Evolutionary conservation across 2,113 vertebrate species (phyloP).

Genomic region (Narcine bancroftii): DNA sequence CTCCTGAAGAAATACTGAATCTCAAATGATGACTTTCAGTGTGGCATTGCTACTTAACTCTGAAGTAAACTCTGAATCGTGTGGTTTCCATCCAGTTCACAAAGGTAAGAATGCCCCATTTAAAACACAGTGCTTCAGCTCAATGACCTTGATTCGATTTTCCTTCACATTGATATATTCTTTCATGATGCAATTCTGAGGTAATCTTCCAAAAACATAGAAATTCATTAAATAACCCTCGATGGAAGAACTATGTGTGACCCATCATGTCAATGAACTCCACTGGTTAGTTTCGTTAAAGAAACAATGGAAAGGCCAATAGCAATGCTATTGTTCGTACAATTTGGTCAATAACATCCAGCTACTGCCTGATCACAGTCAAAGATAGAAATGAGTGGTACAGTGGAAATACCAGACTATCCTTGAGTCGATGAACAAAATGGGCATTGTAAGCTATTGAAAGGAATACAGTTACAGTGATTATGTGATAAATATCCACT

Average conservation of each 20-base stretch:
- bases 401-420: not conserved
- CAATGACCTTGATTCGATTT: not conserved
- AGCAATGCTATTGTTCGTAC: not conserved
- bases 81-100: not conserved
- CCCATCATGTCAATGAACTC: not conserved
- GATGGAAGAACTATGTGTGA: not conserved
- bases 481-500: not conserved
- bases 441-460: not conserved
- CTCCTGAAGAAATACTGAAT: not conserved
- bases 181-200: not conserved
- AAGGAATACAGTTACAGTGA: not conserved
- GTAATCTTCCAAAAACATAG: not conserved
- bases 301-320: not conserved
- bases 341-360: not conserved
- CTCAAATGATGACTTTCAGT: not conserved
- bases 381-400: not conserved
- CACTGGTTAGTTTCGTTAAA: not conserved
- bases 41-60: not conserved
- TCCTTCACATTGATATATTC: not conserved
- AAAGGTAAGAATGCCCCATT: not conserved
- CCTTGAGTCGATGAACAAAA: not conserved
- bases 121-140: not conserved
- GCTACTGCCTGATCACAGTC: not conserved
- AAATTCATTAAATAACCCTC: not conserved
- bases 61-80: not conserved